phyloP scores from a whole-genome alignment of 64 coral and sea anemone genomes.

The Catalaphyllia jardinei region DNA sequence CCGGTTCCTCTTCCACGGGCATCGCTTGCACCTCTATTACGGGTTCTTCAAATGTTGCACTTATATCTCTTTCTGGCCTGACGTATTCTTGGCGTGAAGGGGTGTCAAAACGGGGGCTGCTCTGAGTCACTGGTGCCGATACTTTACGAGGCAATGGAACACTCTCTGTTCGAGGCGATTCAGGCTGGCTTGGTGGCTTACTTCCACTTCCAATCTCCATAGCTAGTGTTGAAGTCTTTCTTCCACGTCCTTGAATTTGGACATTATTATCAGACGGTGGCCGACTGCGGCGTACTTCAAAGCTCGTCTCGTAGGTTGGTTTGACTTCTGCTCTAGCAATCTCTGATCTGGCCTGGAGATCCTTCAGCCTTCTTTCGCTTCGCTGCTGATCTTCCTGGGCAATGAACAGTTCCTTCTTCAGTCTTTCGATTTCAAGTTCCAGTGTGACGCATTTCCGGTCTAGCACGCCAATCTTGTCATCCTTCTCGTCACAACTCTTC shows the following conservation, averaged over 20 bases:
- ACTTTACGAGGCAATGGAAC: not conserved
- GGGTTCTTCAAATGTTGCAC: conserved; percentile 38
- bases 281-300: conserved; percentile 54
- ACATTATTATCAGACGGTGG: not conserved
- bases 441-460: conserved; percentile 59
- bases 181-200: conserved; percentile 1
- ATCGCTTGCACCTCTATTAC: conserved; percentile 29
- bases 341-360: conserved; percentile 53
- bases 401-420: conserved; percentile 92
- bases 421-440: conserved; percentile 84
- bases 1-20: conserved; percentile 8
- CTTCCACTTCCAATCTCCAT: conserved; percentile 18
- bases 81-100: not conserved
- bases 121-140: conserved; percentile 4
- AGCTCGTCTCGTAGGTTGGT: conserved; percentile 35
- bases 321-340: conserved; percentile 30
- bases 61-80: not conserved
- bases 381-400: conserved; percentile 79
- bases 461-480: conserved; percentile 62
- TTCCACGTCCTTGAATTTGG: conserved; percentile 16
- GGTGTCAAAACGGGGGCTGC: not conserved
- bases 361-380: conserved; percentile 70
- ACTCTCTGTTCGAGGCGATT: not conserved
- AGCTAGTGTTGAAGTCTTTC: conserved; percentile 24
- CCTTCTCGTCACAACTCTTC: conserved; percentile 80